A percentile compares a stretch with the other conserved stretches of the same genome.
Evolutionary conservation across 2,113 vertebrate genomes (phyloP).

Genomic region (Abramis brama): DNA sequence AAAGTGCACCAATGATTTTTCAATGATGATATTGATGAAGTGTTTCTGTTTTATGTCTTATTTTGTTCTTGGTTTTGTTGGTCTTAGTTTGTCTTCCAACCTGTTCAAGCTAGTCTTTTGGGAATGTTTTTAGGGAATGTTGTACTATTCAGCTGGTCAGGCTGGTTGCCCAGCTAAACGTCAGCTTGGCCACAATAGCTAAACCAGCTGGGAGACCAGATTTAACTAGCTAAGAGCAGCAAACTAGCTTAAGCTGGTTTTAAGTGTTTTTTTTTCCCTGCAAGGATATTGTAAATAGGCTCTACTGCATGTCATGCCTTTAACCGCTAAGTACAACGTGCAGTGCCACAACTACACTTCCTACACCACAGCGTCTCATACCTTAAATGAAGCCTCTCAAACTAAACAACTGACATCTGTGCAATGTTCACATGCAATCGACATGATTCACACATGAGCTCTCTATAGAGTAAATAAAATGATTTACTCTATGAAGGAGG

Average conservation of each 20-base stretch:
- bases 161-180: not conserved
- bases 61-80: not conserved
- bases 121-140: no score
- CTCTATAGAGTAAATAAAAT: slow-evolving; percentile 23
- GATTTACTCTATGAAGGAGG: slow-evolving; percentile 20
- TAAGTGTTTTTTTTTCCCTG: no score
- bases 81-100: no score
- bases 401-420: slow-evolving; percentile 31
- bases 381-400: slow-evolving; percentile 2
- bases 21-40: not conserved
- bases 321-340: not conserved
- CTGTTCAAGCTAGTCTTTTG: not conserved
- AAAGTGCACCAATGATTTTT: not conserved
- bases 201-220: not conserved
- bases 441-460: slow-evolving; percentile 1
- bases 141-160: not conserved
- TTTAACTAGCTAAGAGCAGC: not conserved
- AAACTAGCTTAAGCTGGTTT: not conserved
- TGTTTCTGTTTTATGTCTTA: not conserved
- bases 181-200: not conserved
- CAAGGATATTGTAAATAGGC: not conserved
- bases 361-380: not conserved
- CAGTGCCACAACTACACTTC: no score
- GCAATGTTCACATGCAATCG: not conserved
- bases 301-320: not conserved